phyloP scores from a whole-genome alignment of 2,113 vertebrate species.

The Pygoscelis antarcticus region DNA sequence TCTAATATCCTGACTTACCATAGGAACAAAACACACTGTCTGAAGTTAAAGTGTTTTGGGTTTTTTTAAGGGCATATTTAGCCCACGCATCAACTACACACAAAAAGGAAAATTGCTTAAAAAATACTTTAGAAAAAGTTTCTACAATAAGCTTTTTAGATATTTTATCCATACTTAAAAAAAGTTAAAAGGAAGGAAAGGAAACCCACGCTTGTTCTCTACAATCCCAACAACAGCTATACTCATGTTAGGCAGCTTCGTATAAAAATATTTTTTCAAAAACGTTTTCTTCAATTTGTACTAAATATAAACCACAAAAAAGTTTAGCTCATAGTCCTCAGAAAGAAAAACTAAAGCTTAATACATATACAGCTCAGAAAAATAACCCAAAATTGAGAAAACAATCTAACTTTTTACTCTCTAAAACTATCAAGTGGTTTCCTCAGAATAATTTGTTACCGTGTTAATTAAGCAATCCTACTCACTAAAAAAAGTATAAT shows the following conservation, averaged over 20 bases:
- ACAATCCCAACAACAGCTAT: fast-evolving
- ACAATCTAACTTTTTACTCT: fast-evolving
- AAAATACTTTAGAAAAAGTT: fast-evolving
- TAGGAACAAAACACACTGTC: fast-evolving
- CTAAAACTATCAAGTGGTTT: fast-evolving
- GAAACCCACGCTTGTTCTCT: fast-evolving
- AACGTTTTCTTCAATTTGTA: fast-evolving
- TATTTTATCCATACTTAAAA: fast-evolving
- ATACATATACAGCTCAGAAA: fast-evolving
- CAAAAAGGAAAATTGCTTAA: fast-evolving
- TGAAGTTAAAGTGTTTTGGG: fast-evolving
- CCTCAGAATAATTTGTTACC: fast-evolving
- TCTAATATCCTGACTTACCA: fast-evolving
- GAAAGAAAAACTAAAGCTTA: fast-evolving
- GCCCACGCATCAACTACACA: fast-evolving
- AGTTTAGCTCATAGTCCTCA: fast-evolving
- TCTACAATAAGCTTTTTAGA: fast-evolving
- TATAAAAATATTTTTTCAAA: fast-evolving
- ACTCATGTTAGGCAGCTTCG: fast-evolving
- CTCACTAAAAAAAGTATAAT: fast-evolving
- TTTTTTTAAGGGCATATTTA: fast-evolving
- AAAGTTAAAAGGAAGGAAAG: fast-evolving
- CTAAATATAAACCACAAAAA: fast-evolving
- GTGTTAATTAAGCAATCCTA: fast-evolving
- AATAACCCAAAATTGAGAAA: fast-evolving